phyloP scores from a whole-genome alignment of 1,140 invertebrate species.

The Neuroterus valhalla region DNA sequence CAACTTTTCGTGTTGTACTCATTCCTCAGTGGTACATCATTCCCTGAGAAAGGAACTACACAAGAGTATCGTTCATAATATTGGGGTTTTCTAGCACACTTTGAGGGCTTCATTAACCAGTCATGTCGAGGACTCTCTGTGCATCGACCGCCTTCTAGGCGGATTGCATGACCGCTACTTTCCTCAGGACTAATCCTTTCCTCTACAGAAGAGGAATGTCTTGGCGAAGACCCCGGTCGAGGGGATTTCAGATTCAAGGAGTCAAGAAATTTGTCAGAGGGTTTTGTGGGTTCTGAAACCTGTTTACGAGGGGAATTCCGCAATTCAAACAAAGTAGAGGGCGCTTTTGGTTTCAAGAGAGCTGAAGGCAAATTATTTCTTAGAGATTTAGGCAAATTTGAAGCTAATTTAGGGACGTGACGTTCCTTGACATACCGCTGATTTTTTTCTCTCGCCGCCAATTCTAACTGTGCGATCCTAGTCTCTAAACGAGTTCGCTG shows the following conservation, averaged over 20 bases:
- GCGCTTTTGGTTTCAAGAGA: not conserved
- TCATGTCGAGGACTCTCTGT: not conserved
- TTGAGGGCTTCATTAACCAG: not conserved
- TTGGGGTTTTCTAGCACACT: not conserved
- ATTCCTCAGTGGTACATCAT: not conserved
- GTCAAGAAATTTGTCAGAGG: not conserved
- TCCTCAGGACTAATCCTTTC: not conserved
- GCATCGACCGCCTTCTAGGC: not conserved
- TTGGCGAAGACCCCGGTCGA: not conserved
- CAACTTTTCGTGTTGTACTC: not conserved
- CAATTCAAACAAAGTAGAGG: not conserved
- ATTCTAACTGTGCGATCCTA: slow-evolving; percentile 77
- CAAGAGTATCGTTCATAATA: not conserved
- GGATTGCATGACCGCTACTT: not conserved
- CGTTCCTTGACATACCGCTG: slow-evolving; percentile 61
- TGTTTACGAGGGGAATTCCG: not conserved
- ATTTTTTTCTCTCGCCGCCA: slow-evolving; percentile 64
- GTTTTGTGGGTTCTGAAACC: not conserved
- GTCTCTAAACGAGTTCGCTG: slow-evolving; percentile 78
- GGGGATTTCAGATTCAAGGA: not conserved
- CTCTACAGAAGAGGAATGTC: not conserved
- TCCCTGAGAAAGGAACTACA: not conserved
- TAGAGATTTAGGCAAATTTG: not conserved
- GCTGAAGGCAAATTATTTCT: not conserved
- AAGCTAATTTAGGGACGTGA: not conserved